Conservation (phyloP, 2,113 vertebrate species). For the Hydrochoerus hydrochaeris region DNA sequence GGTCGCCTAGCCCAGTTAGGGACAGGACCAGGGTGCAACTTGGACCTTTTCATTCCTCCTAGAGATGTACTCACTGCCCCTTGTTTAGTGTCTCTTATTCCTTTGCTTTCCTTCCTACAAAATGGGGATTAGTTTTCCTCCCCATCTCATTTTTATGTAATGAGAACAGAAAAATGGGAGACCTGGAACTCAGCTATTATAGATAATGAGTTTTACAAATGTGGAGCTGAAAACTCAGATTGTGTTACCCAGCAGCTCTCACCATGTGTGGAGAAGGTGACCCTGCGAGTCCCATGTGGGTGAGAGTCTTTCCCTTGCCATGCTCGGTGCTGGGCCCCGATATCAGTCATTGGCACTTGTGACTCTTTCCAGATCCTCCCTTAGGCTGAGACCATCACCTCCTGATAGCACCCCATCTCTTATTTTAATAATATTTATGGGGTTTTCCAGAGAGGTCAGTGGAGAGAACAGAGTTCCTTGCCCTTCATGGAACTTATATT, state of each 20-base stretch:
- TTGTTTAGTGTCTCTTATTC: not conserved
- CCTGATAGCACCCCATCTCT: not conserved
- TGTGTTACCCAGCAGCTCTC: not conserved
- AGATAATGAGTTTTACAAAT: not conserved
- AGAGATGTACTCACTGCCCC: not conserved
- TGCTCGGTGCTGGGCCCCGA: fast-evolving
- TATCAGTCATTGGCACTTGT: not conserved
- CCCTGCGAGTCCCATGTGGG: too few relatives aligned
- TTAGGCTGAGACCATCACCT: not conserved
- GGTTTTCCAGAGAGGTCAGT: not conserved
- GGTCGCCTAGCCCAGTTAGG: not conserved
- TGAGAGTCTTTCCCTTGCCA: not conserved
- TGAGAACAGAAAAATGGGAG: conserved; percentile 21
- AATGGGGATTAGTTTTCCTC: not conserved
- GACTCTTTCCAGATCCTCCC: not conserved
- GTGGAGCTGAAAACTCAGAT: not conserved
- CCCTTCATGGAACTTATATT: conserved; percentile 45
- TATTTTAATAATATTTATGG: not conserved
- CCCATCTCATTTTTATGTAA: not conserved
- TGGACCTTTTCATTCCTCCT: not conserved
- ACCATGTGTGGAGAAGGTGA: not conserved
- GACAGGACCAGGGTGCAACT: not conserved
- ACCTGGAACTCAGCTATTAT: not conserved
- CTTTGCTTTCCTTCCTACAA: not conserved
- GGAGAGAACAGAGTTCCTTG: not conserved